Evolutionary conservation across 2,113 vertebrate species (phyloP).

Genomic region (Xiphias gladius): DNA sequence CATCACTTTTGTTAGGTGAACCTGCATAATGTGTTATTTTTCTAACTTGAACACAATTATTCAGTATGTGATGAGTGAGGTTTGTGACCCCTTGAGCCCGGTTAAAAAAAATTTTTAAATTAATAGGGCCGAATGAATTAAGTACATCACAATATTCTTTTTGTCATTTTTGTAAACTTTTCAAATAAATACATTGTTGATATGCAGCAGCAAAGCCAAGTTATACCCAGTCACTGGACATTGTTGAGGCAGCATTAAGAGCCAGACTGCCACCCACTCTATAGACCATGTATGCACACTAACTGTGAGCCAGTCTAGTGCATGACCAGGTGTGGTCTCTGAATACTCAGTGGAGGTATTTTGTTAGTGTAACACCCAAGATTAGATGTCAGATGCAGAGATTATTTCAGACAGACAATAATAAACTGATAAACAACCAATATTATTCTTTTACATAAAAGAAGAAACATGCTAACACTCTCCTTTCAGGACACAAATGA

Average conservation of each 20-base stretch:
- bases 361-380: neutral
- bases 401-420: neutral
- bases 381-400: neutral
- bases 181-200: neutral
- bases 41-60: constrained; percentile 23
- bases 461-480: neutral
- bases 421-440: neutral
- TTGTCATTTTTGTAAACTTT: neutral
- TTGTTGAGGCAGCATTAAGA: neutral
- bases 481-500: neutral
- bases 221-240: neutral
- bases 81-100: constrained; percentile 12
- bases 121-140: constrained; percentile 5
- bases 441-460: neutral
- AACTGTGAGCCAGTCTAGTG: neutral
- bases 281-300: neutral
- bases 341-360: neutral
- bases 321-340: neutral
- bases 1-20: constrained; percentile 57
- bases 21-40: constrained; percentile 58
- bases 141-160: neutral
- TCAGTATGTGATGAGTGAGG: constrained; percentile 25
- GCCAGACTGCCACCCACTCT: neutral
- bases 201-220: neutral
- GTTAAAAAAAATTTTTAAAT: constrained; percentile 17